Evolutionary conservation across 2,888 invertebrate genomes (phyloP), one percentile per base, ranked within the genome.

Genomic region (Oxystoma pomonae): DNA sequence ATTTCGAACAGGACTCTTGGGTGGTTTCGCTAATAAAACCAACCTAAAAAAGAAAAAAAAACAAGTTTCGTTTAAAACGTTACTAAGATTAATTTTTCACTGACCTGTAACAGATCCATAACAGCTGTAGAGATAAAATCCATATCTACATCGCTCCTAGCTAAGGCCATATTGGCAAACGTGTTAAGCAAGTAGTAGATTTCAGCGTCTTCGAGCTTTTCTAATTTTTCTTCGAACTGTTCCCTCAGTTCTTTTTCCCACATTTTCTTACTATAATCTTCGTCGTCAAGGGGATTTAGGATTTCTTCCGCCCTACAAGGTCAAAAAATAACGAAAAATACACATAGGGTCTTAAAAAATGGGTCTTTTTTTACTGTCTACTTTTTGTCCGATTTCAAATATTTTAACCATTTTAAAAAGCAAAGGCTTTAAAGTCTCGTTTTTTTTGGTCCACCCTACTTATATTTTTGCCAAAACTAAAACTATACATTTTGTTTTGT

Each of bases 81-180:
- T n/a, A n/a, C n/a, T 50, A n/a, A 50, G 12, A 12, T 50, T 9
- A 50, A 50, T 50, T 12, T 50, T 50, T 50, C 9, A 50, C 9
- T 59, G 65, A 90, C 90, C 81, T 88, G 85, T 73, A 91, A 87
- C 58, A 92, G 83, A 76, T 90, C 88, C 57, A 87, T 79, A 0
- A 88, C 87, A 19, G 89, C 85, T 20, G 85, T 81, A 73, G 85
- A 82, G 58, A 92, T 85, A 72, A 92, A 88, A 20, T 84, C 82
- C 72, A 84, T 83, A 73, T 91, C 90, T 58, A 81, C 79, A 5
- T 80, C 75, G 22, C 80, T 75, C 65, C 91, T 82, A 1, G 87
- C 85, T 74, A 89, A 81, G 12, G 90, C 90, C 90, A 93, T 92
- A 77, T 90, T 91, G 55, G 90, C 88, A 74, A 92, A 88, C 1